phyloP scores from a whole-genome alignment of 2,888 invertebrate species.

The Dromius quadrimaculatus region DNA sequence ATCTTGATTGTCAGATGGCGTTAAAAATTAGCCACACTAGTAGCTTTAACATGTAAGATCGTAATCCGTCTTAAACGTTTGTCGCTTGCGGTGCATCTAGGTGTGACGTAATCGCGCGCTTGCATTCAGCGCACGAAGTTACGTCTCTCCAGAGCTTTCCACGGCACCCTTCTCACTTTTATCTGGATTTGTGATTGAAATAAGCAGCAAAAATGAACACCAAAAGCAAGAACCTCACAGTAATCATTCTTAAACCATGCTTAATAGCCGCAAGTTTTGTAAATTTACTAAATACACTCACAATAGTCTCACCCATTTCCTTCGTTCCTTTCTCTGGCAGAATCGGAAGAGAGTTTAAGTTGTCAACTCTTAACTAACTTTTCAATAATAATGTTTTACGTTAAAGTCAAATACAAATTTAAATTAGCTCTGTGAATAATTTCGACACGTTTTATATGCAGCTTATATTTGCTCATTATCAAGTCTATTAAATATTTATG shows the following conservation, averaged over 20 bases:
- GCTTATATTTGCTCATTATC: slow-evolving; percentile 64
- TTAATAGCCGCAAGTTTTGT: slow-evolving; percentile 52
- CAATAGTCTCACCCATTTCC: slow-evolving; percentile 30
- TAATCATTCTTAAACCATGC: slow-evolving; percentile 46
- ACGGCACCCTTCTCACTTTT: neutral
- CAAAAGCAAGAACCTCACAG: neutral
- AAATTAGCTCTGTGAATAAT: slow-evolving; percentile 68
- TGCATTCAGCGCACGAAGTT: neutral
- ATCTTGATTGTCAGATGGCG: slow-evolving; percentile 18
- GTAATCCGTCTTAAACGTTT: slow-evolving; percentile 47
- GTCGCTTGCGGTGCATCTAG: slow-evolving; percentile 44
- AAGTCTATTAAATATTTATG: slow-evolving; percentile 51
- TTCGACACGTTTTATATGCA: slow-evolving; percentile 66
- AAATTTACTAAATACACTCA: slow-evolving; percentile 50
- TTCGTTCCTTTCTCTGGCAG: slow-evolving; percentile 6
- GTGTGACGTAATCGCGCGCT: slow-evolving; percentile 11
- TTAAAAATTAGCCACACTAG: slow-evolving; percentile 12
- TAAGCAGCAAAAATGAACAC: slow-evolving; percentile 35
- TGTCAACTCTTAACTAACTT: slow-evolving; percentile 67
- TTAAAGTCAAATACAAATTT: slow-evolving; percentile 69
- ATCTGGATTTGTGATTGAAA: slow-evolving; percentile 53
- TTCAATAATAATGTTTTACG: slow-evolving; percentile 67
- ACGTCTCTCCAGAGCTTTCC: neutral
- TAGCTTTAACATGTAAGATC: slow-evolving; percentile 48
- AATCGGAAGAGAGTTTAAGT: slow-evolving; percentile 59